phyloP scores from a whole-genome alignment of 2,888 invertebrate genomes.

The Drosophila barbarae region DNA sequence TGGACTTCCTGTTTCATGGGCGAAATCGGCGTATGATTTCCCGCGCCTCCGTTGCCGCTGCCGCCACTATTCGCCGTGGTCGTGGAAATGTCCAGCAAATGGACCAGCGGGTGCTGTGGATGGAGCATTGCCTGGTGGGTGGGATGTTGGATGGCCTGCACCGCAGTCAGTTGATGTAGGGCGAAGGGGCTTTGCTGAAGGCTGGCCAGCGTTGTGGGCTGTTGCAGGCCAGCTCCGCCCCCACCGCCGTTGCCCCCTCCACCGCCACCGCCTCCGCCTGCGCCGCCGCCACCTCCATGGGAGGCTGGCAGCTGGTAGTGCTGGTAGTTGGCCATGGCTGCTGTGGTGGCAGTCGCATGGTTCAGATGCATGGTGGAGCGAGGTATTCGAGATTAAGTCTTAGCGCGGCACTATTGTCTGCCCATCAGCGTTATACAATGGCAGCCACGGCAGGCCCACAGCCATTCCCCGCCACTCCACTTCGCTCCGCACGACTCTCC shows the following conservation, averaged over 20 bases:
- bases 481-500: slow-evolving; percentile 42
- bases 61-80: slow-evolving; percentile 72
- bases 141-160: slow-evolving; percentile 77
- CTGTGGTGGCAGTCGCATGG: slow-evolving; percentile 75
- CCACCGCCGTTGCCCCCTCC: slow-evolving; percentile 53
- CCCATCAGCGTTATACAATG: slow-evolving; percentile 52
- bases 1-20: slow-evolving; percentile 76
- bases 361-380: slow-evolving; percentile 75
- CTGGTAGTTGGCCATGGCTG: slow-evolving; percentile 77
- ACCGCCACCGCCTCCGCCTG: slow-evolving; percentile 33
- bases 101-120: slow-evolving; percentile 76
- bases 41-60: slow-evolving; percentile 13
- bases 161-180: slow-evolving; percentile 75
- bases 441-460: slow-evolving; percentile 21
- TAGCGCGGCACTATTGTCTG: slow-evolving; percentile 32
- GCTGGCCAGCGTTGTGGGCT: slow-evolving; percentile 72
- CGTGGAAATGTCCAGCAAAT: slow-evolving; percentile 75
- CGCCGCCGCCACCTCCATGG: slow-evolving; percentile 57
- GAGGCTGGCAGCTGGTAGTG: slow-evolving; percentile 75
- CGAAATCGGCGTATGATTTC: slow-evolving; percentile 71
- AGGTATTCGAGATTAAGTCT: slow-evolving; percentile 67
- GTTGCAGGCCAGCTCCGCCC: slow-evolving; percentile 62
- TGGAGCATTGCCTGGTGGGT: slow-evolving; percentile 77
- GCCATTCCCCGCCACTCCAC: slow-evolving; percentile 41
- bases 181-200: slow-evolving; percentile 75